phyloP scores from a whole-genome alignment of 2,888 invertebrate genomes.

The Polia nebulosa region DNA sequence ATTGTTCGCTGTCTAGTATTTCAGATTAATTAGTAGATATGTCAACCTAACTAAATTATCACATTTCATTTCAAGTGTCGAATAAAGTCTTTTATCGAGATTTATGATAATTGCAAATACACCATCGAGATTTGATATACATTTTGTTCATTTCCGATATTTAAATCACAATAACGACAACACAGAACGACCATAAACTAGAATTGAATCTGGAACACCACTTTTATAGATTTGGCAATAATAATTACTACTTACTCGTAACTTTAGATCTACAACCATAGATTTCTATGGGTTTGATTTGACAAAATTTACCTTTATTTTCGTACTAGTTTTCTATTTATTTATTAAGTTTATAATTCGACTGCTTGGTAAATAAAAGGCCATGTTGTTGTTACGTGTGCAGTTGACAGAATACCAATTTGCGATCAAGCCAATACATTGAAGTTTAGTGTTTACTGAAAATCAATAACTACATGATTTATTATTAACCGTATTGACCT shows the following conservation, averaged over 20 bases:
- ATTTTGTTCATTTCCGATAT: slow-evolving; percentile 48
- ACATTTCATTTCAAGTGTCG: slow-evolving; percentile 25
- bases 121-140: slow-evolving; percentile 27
- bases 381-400: slow-evolving; percentile 4
- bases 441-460: slow-evolving; percentile 39
- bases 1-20: slow-evolving; percentile 1
- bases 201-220: slow-evolving; percentile 57
- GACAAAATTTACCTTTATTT: slow-evolving; percentile 33
- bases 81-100: slow-evolving; percentile 38
- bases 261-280: slow-evolving; percentile 38
- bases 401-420: slow-evolving; percentile 54
- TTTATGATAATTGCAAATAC: slow-evolving; percentile 45
- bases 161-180: slow-evolving; percentile 53
- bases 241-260: slow-evolving; percentile 18
- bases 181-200: slow-evolving; percentile 46
- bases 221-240: slow-evolving; percentile 61
- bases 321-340: neutral
- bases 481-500: slow-evolving; percentile 17
- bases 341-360: neutral
- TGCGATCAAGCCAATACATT: slow-evolving; percentile 31
- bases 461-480: slow-evolving; percentile 34
- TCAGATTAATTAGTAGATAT: slow-evolving; percentile 27
- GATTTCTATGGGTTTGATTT: slow-evolving; percentile 23
- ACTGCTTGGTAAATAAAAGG: slow-evolving; percentile 10
- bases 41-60: slow-evolving; percentile 22